Conservation (phyloP, 2,797 vertebrate species). For the Chrysocyon brachyurus region DNA sequence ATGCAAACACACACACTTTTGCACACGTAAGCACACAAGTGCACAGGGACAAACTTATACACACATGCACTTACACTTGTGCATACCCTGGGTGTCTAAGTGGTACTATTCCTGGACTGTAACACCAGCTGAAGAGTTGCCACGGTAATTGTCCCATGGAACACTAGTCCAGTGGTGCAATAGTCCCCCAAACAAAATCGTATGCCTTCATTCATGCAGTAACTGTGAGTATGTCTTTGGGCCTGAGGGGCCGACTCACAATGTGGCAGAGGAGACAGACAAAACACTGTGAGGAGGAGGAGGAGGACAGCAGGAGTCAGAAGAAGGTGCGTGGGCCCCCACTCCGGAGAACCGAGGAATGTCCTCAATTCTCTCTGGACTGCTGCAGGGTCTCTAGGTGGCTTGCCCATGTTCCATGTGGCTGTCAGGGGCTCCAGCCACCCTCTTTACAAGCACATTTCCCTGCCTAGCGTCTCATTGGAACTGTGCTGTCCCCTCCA, state of each 20-base stretch:
- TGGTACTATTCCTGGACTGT: too few relatives aligned
- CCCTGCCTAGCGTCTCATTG: not conserved
- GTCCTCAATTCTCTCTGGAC: not conserved
- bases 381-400: not conserved
- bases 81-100: too few relatives aligned
- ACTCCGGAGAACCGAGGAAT: not conserved
- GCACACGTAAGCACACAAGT: not conserved
- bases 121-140: not conserved
- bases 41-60: not conserved
- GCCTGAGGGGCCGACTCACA: not conserved
- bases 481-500: not conserved
- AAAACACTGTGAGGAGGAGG: not conserved
- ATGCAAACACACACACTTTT: accelerated
- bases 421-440: not conserved
- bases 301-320: not conserved
- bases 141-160: not conserved
- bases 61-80: not conserved
- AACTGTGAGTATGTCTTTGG: not conserved
- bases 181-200: not conserved
- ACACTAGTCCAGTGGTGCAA: not conserved
- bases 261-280: not conserved
- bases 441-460: not conserved
- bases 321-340: not conserved
- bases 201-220: not conserved
- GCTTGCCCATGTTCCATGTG: not conserved